phyloP scores from a whole-genome alignment of 2,888 invertebrate genomes.

The Germaria angustata region DNA sequence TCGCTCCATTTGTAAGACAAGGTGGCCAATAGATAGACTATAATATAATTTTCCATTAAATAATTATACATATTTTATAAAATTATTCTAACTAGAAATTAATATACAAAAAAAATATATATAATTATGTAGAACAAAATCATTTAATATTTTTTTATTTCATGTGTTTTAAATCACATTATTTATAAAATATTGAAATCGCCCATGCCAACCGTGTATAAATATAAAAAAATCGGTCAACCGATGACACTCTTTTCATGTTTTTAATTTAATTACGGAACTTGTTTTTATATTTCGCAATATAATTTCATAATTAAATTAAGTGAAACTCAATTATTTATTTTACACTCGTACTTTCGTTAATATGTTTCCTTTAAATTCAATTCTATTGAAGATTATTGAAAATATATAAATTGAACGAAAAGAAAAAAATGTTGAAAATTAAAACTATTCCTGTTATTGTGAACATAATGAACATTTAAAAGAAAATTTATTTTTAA shows the following conservation, averaged over 20 bases:
- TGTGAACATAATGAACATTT: constrained; percentile 17
- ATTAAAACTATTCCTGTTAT: constrained; percentile 37
- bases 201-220: not conserved
- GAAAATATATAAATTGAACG: constrained; percentile 8
- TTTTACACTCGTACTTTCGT: not conserved
- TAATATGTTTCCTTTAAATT: constrained; percentile 15
- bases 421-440: not conserved
- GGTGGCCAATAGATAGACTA: too few relatives aligned
- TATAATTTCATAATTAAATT: not conserved
- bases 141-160: too few relatives aligned
- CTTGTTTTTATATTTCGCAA: not conserved
- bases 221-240: not conserved
- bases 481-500: constrained; percentile 63
- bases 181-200: not conserved
- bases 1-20: not conserved
- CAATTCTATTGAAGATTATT: constrained; percentile 5
- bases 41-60: not conserved
- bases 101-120: not conserved
- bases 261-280: not conserved
- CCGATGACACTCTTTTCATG: not conserved
- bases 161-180: too few relatives aligned
- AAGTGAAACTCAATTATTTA: not conserved
- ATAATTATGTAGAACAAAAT: too few relatives aligned
- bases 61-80: not conserved
- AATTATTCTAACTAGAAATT: not conserved